Conservation (phyloP, 2,113 vertebrate genomes). For the Dermatemys mawii region DNA sequence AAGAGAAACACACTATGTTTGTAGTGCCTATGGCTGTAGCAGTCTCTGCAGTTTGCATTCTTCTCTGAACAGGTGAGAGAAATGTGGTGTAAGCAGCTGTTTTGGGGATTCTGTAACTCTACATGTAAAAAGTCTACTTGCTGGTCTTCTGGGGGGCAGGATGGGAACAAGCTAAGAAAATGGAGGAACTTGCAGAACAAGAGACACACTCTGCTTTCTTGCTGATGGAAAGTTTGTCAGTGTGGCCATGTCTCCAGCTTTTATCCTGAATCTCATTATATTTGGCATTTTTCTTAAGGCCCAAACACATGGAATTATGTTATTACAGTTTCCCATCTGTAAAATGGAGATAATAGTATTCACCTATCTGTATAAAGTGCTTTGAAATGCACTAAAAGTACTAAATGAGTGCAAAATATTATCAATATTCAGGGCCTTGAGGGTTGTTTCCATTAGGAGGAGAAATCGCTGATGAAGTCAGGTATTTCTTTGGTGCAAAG, state of each 20-base stretch:
- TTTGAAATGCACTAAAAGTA: not conserved
- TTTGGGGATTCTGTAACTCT: rapidly evolving
- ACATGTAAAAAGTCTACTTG: not conserved
- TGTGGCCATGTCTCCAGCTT: not conserved
- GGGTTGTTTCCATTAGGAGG: not conserved
- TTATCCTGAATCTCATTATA: not conserved
- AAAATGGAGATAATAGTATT: not conserved
- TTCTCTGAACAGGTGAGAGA: not conserved
- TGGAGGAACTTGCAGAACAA: rapidly evolving
- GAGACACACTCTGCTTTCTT: not conserved
- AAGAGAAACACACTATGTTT: not conserved
- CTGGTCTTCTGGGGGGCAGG: not conserved
- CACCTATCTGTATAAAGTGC: not conserved
- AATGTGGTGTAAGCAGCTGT: not conserved
- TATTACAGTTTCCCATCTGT: not conserved
- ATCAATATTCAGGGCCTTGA: not conserved
- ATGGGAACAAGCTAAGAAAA: not conserved
- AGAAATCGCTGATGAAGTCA: not conserved
- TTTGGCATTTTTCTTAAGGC: not conserved
- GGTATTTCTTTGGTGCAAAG: not conserved
- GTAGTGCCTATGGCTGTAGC: not conserved
- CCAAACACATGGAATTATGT: not conserved
- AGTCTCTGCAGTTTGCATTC: not conserved
- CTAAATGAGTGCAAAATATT: not conserved
- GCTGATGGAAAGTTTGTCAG: rapidly evolving